A percentile compares a stretch with the other conserved stretches of the same genome.
Conservation (phyloP, 1,140 invertebrate genomes). For the Tetragnatha versicolor region DNA sequence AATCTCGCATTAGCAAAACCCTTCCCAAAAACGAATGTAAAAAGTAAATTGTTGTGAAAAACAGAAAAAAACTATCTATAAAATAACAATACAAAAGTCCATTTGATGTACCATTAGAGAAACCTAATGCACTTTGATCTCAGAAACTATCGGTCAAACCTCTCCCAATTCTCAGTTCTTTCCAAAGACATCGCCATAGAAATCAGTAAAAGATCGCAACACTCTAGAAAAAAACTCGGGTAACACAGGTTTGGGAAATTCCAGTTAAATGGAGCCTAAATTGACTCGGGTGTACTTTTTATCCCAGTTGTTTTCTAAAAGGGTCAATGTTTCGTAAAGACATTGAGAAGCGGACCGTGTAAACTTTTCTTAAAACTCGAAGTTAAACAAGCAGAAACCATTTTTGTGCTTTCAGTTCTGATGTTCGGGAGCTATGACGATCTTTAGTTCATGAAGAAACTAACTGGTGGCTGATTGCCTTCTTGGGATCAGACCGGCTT, state of each 20-base stretch:
- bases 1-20: no score
- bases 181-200: not conserved
- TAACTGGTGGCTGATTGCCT: no score
- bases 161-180: not conserved
- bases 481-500: no score
- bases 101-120: not conserved
- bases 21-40: no score
- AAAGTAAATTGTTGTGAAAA: no score
- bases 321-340: constrained; percentile 9
- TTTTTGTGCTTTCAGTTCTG: not conserved
- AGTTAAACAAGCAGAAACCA: constrained; percentile 23
- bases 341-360: not conserved
- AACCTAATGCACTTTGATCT: constrained; percentile 1
- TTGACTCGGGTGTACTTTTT: not conserved
- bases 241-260: not conserved
- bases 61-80: no score
- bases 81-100: no score
- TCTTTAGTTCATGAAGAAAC: no score
- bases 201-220: not conserved
- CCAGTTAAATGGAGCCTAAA: constrained; percentile 25
- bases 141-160: not conserved
- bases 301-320: not conserved
- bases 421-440: no score
- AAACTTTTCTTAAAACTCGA: constrained; percentile 18
- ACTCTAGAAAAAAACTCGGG: not conserved